Base-by-base conservation (phyloP, 2,113 vertebrate genomes). In the Nothoprocta perdicaria region DNA sequence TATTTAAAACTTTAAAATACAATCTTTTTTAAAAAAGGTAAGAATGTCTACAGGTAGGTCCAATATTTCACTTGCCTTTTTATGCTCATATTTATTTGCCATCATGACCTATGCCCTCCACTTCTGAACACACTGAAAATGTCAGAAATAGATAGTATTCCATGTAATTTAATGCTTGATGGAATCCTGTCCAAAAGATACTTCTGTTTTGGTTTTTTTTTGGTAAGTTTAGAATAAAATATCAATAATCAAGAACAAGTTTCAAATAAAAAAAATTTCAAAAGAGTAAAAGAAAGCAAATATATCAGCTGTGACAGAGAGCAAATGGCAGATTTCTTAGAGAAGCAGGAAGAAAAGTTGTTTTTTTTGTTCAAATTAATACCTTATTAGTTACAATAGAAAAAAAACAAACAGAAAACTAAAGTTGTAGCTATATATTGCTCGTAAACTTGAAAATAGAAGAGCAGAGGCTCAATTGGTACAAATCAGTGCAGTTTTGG, bases 71-170 rank as follows among this genome's bases (percentile, higher is more conserved):
- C 55, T 40, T 82, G 23, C 8, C 22, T 77, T 74, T 63, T 86
- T 81, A 18, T 24, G 84, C 62, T 86, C n/a, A 74, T 68, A 87
- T 90, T 94, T 92, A 79, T 88, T 91, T 83, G 12, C 17, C 27
- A 26, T 79, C 17, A 17, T 61, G 68, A 50, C 33, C 19, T 82
- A 11, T 24, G 7, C 50, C 43, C 11, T 82, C 18, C 16, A 6
- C 9, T 75, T 9, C 29, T 91, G 21, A 31, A 62, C 60, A 80
- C 6, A 55, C 18, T 62, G 18, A 75, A 26, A 93, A 67, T 65
- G n/a, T 16, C 9, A 35, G 52, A 74, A 79, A 83, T 6, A 77
- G 21, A 55, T 23, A 71, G 13, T 68, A 79, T 81, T 85, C 38
- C 10, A 35, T 48, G 6, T 57, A 77, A 85, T 40, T 85, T 31